Evolutionary conservation across 2,113 vertebrate genomes (phyloP), one percentile per base, ranked within the genome.

Genomic region (Bambusicola thoracicus): DNA sequence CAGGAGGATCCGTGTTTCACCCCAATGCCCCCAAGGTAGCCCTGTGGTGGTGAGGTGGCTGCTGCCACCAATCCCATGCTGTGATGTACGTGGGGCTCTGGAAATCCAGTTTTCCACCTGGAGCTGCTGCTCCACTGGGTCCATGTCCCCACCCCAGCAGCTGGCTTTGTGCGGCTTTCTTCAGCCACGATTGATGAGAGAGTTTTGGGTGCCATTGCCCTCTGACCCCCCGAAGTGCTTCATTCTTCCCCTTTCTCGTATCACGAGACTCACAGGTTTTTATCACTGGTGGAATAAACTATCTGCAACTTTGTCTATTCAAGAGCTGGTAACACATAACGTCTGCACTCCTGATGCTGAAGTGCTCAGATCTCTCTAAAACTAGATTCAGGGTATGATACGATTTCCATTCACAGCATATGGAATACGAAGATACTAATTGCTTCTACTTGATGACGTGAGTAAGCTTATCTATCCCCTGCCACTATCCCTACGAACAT

Each of bases 371-470:
- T 81, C 77, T 68, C 73, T n/a, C 29, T 49, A 76, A 90, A 95
- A 92, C 59, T 41, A 85, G 68, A 89, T 81, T 79, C 76, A 81
- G 36, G 84, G 85, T 34, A 17, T 49, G 83, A 27, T 68, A 59
- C n/a, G 65, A 34, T 76, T 91, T 91, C 44, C 75, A 76, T 94
- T 95, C 86, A 89, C 61, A 61, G 93, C 93, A 68, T 66, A 70
- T 34, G 77, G 79, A 90, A 73, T 44, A 55, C 46, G 81, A 88
- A 34, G 18, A 43, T 67, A 59, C 15, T 76, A 68, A 86, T 92
- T 94, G 68, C 74, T 92, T 93, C 89, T 88, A 59, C 81, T 92
- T 95, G 87, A 89, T 36, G 67, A 68, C 94, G 75, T 65, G 2
- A 22, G 34, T 58, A 46, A 58, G 58, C 20, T 89, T 73, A 61